These are phyloP conservation scores for Pseudomyrmex cubaensis DNA, from an alignment of 1,140 invertebrate species.

Conservation along the genomic window DNA sequence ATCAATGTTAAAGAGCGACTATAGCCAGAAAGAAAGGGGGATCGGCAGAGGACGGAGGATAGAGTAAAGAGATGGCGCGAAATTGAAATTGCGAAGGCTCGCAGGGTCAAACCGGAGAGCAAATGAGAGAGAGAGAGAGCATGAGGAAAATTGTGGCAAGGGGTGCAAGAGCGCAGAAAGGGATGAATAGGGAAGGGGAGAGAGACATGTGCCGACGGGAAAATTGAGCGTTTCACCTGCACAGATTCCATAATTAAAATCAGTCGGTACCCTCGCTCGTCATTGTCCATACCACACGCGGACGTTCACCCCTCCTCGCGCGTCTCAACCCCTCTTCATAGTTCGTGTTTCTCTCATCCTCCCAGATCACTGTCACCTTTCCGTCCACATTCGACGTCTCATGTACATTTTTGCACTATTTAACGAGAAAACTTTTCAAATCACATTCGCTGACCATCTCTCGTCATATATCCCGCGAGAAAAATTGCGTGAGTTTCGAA, in stretches of 20 bases:
- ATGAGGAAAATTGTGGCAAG: no score
- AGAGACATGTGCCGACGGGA: constrained; percentile 53
- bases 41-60: not conserved
- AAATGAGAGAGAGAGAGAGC: not conserved
- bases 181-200: not conserved
- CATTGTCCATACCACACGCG: constrained; percentile 61
- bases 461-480: no score
- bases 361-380: constrained; percentile 45
- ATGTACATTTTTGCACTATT: constrained; percentile 77
- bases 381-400: constrained; percentile 52
- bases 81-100: constrained; percentile 40
- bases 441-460: constrained; percentile 68
- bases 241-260: constrained; percentile 80
- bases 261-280: constrained; percentile 66
- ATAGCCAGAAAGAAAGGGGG: not conserved
- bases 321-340: not conserved
- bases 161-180: not conserved
- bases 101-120: not conserved
- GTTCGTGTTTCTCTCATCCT: not conserved
- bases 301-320: constrained; percentile 23
- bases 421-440: constrained; percentile 84
- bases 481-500: not conserved
- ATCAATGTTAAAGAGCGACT: constrained; percentile 54
- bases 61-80: constrained; percentile 36
- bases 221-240: constrained; percentile 69